Percentiles rank a stretch among this genome's conserved stretches.
Conservation (phyloP, 2,888 invertebrate genomes). For the Apamea epomidion region DNA sequence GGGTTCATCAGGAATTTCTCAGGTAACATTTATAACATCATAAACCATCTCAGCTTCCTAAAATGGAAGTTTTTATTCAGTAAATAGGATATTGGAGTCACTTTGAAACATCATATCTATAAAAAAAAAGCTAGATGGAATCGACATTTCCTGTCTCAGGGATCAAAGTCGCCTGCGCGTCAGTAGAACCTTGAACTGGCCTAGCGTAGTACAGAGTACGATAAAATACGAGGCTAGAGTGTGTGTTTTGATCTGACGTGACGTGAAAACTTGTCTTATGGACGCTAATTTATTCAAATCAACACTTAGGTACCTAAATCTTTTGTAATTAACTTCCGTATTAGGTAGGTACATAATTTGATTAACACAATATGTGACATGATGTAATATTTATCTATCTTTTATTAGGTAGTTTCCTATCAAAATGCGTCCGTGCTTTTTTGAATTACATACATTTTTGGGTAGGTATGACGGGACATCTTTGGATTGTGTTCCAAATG, state of each 20-base stretch:
- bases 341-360: not conserved
- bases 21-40: not conserved
- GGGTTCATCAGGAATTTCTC: not conserved
- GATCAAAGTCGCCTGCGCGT: not conserved
- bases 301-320: not conserved
- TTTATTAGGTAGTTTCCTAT: not conserved
- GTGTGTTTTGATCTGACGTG: not conserved
- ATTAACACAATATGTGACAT: not conserved
- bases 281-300: slow-evolving; percentile 17
- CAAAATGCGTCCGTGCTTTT: not conserved
- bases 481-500: not conserved
- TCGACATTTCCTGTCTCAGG: not conserved
- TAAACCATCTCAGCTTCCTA: not conserved
- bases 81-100: no score
- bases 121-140: no score
- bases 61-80: no score
- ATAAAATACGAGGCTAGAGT: not conserved
- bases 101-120: no score
- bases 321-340: not conserved
- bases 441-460: not conserved
- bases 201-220: not conserved
- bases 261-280: not conserved
- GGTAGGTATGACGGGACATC: not conserved
- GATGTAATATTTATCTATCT: not conserved
- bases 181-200: not conserved